A percentile compares a stretch with the other conserved stretches of the same genome.
These are phyloP conservation scores for Dastarcus helophoroides DNA, from an alignment of 2,888 invertebrate species.

Conservation along the genomic window DNA sequence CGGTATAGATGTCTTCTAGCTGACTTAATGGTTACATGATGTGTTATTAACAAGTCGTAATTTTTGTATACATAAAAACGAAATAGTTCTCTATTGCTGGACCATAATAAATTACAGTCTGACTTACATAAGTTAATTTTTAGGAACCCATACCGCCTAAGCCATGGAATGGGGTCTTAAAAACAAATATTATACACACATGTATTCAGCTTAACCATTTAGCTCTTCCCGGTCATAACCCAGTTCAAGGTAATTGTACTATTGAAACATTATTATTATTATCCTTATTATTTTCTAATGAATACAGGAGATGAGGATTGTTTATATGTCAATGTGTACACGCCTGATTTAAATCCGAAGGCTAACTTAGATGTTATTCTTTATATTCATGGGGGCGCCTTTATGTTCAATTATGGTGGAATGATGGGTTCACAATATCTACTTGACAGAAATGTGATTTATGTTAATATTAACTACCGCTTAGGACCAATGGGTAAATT, in stretches of 20 bases:
- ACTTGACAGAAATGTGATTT: constrained; percentile 52
- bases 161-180: constrained; percentile 54
- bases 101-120: too few species aligned
- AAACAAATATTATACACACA: constrained; percentile 44
- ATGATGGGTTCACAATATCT: constrained; percentile 42
- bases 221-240: too few species aligned
- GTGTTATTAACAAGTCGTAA: too few species aligned
- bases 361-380: constrained; percentile 49
- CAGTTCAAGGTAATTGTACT: too few species aligned
- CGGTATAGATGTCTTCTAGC: too few species aligned
- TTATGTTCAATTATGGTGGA: constrained; percentile 51
- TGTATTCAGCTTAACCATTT: constrained; percentile 35
- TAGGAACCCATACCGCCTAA: constrained; percentile 46
- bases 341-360: constrained; percentile 38
- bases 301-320: constrained; percentile 61
- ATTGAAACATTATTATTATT: too few species aligned
- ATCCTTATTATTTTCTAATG: too few species aligned
- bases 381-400: constrained; percentile 57
- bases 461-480: constrained; percentile 59
- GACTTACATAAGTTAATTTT: too few species aligned
- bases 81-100: too few species aligned
- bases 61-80: too few species aligned
- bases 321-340: constrained; percentile 51
- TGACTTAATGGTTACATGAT: too few species aligned
- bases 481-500: constrained; percentile 56